Evolutionary conservation across 1,140 invertebrate species (phyloP), one percentile per base, ranked within the genome.

Genomic region (Drosophila gunungcola): DNA sequence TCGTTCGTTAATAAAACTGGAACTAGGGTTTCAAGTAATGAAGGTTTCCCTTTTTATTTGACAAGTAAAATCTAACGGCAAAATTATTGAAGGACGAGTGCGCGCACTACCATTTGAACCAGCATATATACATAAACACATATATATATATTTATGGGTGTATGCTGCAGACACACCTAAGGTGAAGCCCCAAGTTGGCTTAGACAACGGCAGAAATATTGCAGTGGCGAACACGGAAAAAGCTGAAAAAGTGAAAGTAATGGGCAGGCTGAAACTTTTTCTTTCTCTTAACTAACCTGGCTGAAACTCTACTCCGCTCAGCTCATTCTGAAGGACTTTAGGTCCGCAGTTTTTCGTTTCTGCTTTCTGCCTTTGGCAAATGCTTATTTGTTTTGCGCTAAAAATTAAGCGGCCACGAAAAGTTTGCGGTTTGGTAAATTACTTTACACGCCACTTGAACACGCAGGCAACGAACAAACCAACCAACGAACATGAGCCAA

Each of bases 371-470:
- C 42, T 70, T 67, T 76, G 58, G 65, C 70, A 49, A 86, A 88
- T 80, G 79, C 86, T 83, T 88, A 86, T 88, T 88, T 86, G 77
- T 76, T 88, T 89, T 84, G 48, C 76, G 83, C 84, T 89, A 68
- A 83, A 84, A 88, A 89, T 83, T 88, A 83, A 88, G 88, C 64
- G 52, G 42, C 67, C 57, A 65, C 65, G 53, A 76, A 88, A 81
- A 52, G 73, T 80, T 75, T 61, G 69, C 54, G 65, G 82, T 27
- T 53, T 63, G 57, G 39, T 73, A 80, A 84, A 89, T 89, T 89
- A 84, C 69, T 90, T 89, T 89, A 89, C 84, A 89, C 80, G 84
- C 84, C 65, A 89, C 85, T 89, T 89, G 73, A 78, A 84, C 84
- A 88, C 84, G 84, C 84, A 89, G 80, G 61, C 84, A 79, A 62